Percentiles rank a stretch among this genome's conserved stretches.
phyloP scores from a whole-genome alignment of 2,113 vertebrate species.

The Saguinus midas region DNA sequence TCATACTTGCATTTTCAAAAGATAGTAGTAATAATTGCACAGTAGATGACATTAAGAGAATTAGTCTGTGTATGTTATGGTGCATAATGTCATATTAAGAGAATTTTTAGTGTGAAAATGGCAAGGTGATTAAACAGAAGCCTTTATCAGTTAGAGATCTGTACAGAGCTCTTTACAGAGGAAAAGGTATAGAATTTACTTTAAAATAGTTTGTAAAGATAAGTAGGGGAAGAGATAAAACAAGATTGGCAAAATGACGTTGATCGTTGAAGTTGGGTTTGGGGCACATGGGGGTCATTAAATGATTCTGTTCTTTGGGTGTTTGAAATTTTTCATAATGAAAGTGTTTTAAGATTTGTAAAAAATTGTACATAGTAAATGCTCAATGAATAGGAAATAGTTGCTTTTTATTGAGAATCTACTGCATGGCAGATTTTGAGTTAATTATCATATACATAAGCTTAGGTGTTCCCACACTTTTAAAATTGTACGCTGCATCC shows the following conservation, averaged over 20 bases:
- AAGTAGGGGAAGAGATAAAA: background rate
- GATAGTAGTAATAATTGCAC: background rate
- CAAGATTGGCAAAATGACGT: background rate
- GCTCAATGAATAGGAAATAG: background rate
- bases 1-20: background rate
- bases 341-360: constrained; percentile 6
- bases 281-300: background rate
- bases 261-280: background rate
- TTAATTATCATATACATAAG: background rate
- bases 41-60: background rate
- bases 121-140: background rate
- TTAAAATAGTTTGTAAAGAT: background rate
- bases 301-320: background rate
- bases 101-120: background rate
- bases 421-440: background rate
- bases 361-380: background rate
- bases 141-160: background rate
- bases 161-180: background rate
- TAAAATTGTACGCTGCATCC: background rate
- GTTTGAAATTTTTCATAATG: constrained; percentile 21
- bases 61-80: background rate
- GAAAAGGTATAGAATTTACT: background rate
- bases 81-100: background rate
- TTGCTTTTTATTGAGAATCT: background rate
- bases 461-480: background rate